phyloP scores from a whole-genome alignment of 2,888 invertebrate genomes.

The Epiblema foenella region DNA sequence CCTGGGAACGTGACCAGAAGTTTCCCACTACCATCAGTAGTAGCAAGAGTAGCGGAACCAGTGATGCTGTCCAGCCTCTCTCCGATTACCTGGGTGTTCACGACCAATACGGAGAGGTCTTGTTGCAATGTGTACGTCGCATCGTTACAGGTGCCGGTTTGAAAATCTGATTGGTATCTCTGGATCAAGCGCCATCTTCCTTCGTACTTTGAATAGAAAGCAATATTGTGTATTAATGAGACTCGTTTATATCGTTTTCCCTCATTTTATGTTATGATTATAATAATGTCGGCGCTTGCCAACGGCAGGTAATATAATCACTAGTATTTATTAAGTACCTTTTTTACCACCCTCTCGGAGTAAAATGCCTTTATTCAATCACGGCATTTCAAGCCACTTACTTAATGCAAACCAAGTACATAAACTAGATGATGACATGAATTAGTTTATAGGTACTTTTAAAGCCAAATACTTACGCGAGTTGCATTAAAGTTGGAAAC shows the following conservation, averaged over 20 bases:
- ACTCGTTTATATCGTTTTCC: not conserved
- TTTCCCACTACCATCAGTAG: conserved; percentile 84
- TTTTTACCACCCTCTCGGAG: too few species aligned
- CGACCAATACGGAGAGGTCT: conserved; percentile 54
- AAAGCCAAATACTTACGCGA: conserved; percentile 53
- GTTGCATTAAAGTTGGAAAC: conserved; percentile 59
- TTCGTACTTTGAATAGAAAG: conserved; percentile 53
- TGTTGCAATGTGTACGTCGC: conserved; percentile 56
- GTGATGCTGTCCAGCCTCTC: conserved; percentile 55
- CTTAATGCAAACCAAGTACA: too few species aligned
- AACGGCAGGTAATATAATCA: too few species aligned
- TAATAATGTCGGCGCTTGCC: not conserved
- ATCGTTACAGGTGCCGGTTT: conserved; percentile 64
- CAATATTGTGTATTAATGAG: not conserved
- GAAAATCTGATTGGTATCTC: conserved; percentile 61
- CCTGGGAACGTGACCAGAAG: conserved; percentile 86
- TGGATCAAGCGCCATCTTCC: conserved; percentile 68
- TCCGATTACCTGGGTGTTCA: conserved; percentile 64
- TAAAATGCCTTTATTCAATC: too few species aligned
- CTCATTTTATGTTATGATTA: not conserved
- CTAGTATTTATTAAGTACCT: too few species aligned
- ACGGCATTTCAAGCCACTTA: too few species aligned
- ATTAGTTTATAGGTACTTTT: not conserved
- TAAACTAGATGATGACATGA: not conserved
- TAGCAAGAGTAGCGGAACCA: conserved; percentile 64